Evolutionary conservation across 1,140 invertebrate genomes (phyloP).

Genomic region (Micrasema longulum): DNA sequence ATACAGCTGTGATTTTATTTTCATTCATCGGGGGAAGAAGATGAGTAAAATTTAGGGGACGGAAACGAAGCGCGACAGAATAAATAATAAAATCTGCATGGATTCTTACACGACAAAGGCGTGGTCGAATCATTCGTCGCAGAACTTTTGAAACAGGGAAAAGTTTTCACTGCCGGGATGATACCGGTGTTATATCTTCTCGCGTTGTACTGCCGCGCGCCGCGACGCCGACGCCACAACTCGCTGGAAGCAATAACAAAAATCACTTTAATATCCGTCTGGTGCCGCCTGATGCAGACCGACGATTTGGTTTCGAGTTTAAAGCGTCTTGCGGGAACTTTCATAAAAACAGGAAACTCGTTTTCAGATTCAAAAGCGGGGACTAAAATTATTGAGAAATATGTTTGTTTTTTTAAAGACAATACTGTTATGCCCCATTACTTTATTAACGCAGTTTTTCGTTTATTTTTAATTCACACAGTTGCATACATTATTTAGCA

Average conservation of each 20-base stretch:
- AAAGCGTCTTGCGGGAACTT: too few relatives aligned
- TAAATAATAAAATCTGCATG: slow-evolving; percentile 49
- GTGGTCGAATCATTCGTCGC: slow-evolving; percentile 43
- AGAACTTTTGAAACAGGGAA: slow-evolving; percentile 37
- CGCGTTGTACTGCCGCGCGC: background rate
- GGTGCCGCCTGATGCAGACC: slow-evolving; percentile 18
- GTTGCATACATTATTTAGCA: too few relatives aligned
- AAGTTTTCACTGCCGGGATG: slow-evolving; percentile 18
- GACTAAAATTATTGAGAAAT: too few relatives aligned
- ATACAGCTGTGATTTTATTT: background rate
- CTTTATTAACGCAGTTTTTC: too few relatives aligned
- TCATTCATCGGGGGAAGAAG: background rate
- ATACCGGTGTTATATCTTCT: background rate
- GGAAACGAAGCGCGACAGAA: slow-evolving; percentile 27
- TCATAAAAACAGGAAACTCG: too few relatives aligned
- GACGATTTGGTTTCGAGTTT: slow-evolving; percentile 9
- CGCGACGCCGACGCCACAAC: background rate
- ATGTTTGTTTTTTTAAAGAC: too few relatives aligned
- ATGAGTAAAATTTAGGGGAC: background rate
- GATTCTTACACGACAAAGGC: slow-evolving; percentile 46
- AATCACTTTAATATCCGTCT: slow-evolving; percentile 25
- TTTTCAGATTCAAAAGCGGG: too few relatives aligned
- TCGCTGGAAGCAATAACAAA: too few relatives aligned
- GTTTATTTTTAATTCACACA: too few relatives aligned
- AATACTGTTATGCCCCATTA: too few relatives aligned